Conservation (phyloP, 2,888 invertebrate genomes). For the Gerris lacustris region DNA sequence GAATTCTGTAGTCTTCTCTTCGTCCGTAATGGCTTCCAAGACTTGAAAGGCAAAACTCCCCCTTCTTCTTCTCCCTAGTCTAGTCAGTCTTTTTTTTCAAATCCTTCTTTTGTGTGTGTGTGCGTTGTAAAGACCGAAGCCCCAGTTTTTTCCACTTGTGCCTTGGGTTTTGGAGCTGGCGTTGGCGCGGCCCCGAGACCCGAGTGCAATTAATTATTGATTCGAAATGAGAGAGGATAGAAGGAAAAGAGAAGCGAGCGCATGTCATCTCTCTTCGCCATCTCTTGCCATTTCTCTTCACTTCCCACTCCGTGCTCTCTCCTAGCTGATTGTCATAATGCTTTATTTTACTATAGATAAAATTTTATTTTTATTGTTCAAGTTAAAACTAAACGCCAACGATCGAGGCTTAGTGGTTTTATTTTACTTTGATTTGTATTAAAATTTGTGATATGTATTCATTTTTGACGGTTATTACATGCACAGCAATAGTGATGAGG, state of each 20-base stretch:
- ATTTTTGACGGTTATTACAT: too few species aligned
- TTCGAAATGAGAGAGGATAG: background rate
- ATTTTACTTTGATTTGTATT: too few species aligned
- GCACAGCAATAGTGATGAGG: too few species aligned
- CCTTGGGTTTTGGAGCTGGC: background rate
- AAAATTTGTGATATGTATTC: too few species aligned
- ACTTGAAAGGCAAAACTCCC: background rate
- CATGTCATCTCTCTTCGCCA: background rate
- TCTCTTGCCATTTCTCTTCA: background rate
- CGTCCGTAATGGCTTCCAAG: conserved; percentile 1
- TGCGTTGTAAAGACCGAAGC: background rate
- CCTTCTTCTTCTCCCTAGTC: background rate
- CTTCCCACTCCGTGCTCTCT: background rate
- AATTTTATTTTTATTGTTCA: background rate
- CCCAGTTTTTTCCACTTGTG: background rate
- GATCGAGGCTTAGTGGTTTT: too few species aligned
- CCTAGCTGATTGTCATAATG: background rate
- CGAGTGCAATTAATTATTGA: conserved; percentile 5
- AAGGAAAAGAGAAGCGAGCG: background rate
- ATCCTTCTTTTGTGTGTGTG: conserved; percentile 3
- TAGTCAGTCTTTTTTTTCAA: background rate
- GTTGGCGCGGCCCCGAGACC: background rate
- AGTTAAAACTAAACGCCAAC: too few species aligned
- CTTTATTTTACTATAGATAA: background rate
- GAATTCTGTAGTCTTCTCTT: background rate